These are phyloP conservation scores for Microcebus jonahi DNA, from an alignment of 2,113 vertebrate genomes.

Conservation along the genomic window DNA sequence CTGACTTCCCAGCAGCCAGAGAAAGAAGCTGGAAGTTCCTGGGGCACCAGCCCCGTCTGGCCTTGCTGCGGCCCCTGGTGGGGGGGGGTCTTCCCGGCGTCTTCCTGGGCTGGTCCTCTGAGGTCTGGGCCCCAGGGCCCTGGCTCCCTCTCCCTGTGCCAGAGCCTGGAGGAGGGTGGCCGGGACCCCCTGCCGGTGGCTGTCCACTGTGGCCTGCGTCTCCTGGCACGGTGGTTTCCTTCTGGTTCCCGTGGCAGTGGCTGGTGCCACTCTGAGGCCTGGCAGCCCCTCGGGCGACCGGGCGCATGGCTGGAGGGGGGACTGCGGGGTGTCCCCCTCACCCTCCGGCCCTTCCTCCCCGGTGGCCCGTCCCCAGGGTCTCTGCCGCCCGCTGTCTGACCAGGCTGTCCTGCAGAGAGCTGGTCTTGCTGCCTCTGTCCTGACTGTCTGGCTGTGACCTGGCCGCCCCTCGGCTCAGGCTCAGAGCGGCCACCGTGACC, in stretches of 20 bases:
- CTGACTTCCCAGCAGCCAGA: neutral
- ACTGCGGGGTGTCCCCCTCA: neutral
- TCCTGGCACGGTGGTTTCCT: no score
- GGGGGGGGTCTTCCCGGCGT: neutral
- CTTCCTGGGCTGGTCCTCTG: neutral
- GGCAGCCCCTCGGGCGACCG: accelerated
- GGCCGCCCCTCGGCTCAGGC: neutral
- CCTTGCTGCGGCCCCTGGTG: accelerated
- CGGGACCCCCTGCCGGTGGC: accelerated
- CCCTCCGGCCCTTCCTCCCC: neutral
- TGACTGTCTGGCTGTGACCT: neutral
- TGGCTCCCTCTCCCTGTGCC: accelerated
- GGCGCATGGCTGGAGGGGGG: accelerated
- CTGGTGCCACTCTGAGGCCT: neutral
- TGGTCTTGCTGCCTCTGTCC: neutral
- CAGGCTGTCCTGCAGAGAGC: accelerated
- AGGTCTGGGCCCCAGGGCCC: neutral
- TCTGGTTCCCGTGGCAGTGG: no score
- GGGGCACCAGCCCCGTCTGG: neutral
- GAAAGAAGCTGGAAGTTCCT: neutral
- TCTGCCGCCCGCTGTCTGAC: accelerated
- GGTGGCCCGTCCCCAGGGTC: no score
- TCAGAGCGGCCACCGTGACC: neutral
- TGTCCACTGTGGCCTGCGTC: neutral
- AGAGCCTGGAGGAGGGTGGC: neutral